Conservation (phyloP, 1,140 invertebrate genomes). For the Psilanteris sp. region DNA sequence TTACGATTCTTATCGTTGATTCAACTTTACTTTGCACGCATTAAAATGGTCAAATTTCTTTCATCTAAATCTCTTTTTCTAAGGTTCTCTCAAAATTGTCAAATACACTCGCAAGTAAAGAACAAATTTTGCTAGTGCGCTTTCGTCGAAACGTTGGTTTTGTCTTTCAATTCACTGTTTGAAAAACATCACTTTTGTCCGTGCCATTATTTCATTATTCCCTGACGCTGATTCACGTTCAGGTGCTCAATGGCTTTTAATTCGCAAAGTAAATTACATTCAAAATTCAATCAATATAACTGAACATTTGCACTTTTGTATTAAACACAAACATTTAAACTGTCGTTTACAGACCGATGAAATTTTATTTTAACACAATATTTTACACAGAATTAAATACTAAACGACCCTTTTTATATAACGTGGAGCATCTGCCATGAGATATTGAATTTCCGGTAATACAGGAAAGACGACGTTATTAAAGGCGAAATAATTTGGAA, state of each 20-base stretch:
- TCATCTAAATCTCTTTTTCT: too few species aligned
- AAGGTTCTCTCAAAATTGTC: too few species aligned
- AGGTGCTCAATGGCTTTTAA: constrained; percentile 5
- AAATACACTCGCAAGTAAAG: too few species aligned
- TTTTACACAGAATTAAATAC: constrained; percentile 12
- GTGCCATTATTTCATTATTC: constrained; percentile 6
- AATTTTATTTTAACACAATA: constrained; percentile 21
- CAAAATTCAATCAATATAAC: neutral
- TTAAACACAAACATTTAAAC: too few species aligned
- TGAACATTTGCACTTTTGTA: neutral
- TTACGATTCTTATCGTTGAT: too few species aligned
- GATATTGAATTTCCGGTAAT: constrained; percentile 16
- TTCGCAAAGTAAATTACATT: constrained; percentile 4
- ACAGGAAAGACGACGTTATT: neutral
- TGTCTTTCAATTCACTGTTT: constrained; percentile 8
- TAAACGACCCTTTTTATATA: constrained; percentile 1
- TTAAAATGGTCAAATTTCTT: too few species aligned
- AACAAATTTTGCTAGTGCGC: constrained; percentile 4
- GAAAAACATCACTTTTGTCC: constrained; percentile 13
- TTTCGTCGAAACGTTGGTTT: constrained; percentile 2
- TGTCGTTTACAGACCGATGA: neutral
- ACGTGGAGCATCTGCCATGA: neutral
- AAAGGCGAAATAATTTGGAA: constrained; percentile 10
- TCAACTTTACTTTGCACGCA: too few species aligned
- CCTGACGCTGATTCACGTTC: neutral